Conservation (phyloP, 2,888 invertebrate genomes). For the Callyntrura sp. region DNA sequence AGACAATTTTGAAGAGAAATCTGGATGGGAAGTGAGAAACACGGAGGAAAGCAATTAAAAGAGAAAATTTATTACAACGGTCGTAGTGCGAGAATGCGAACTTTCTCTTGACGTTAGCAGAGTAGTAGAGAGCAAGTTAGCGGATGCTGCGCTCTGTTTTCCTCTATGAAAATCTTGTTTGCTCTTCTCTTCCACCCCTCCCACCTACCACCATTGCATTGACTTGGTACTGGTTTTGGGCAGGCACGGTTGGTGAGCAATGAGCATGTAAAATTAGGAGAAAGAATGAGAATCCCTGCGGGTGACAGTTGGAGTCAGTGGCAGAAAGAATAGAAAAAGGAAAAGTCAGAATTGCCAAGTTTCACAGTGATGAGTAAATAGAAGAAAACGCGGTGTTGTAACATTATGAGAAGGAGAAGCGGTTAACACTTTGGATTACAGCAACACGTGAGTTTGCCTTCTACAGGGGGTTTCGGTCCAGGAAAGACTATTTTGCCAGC, state of each 20-base stretch:
- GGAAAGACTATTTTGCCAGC: no score
- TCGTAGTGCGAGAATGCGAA: background rate
- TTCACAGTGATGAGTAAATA: constrained; percentile 26
- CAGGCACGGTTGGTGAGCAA: background rate
- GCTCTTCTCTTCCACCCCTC: constrained; percentile 5
- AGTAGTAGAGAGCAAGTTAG: background rate
- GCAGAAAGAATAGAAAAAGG: constrained; percentile 15
- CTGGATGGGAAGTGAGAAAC: background rate
- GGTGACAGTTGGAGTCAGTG: constrained; percentile 46
- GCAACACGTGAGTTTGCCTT: no score
- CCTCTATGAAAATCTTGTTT: constrained; percentile 27
- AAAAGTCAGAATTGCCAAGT: constrained; percentile 42
- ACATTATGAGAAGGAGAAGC: background rate
- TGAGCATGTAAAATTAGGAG: constrained; percentile 35
- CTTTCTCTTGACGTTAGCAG: background rate
- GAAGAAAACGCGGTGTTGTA: constrained; percentile 15
- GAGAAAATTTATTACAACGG: background rate
- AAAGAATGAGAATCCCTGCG: constrained; percentile 48
- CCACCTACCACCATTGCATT: background rate
- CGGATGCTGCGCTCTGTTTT: constrained; percentile 27
- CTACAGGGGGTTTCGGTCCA: no score
- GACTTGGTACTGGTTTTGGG: constrained; percentile 40
- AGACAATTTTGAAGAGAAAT: background rate
- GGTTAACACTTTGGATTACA: background rate
- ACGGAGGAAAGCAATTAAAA: constrained; percentile 18